Evolutionary conservation across 1,140 invertebrate genomes (phyloP), one percentile per base, ranked within the genome.

Genomic region (Linepithema humile): DNA sequence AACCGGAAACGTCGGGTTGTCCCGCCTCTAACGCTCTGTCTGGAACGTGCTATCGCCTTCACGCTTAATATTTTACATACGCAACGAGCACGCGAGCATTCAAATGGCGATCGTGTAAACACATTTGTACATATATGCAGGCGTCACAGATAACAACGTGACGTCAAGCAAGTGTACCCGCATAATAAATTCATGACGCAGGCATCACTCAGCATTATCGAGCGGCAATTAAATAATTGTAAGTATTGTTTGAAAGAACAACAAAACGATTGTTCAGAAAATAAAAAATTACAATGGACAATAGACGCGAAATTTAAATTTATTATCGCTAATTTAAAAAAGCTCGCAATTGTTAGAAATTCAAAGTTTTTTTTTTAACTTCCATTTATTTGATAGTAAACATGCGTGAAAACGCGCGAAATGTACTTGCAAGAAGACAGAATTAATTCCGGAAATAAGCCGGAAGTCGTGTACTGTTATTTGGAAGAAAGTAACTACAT

Each of bases 371-470:
- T 0, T 45, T 45, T 45, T 45, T 0, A 45, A 45, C 43, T 45
- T 45, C 10, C 1, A 12, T 43, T 15, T n/a, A n/a, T n/a, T n/a
- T n/a, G n/a, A n/a, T n/a, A n/a, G n/a, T n/a, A n/a, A n/a, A n/a
- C n/a, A n/a, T n/a, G n/a, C n/a, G n/a, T n/a, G n/a, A n/a, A n/a
- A n/a, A n/a, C n/a, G n/a, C n/a, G n/a, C n/a, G n/a, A n/a, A n/a
- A n/a, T n/a, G n/a, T n/a, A n/a, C n/a, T n/a, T n/a, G n/a, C 20
- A 48, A 59, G 17, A 74, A 9, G 12, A 9, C 2, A 40, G 65
- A 86, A 86, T 88, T 82, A 53, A 60, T 64, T 82, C 74, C 62
- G 87, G 84, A 86, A 84, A 20, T 32, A 32, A 65, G 15, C 48
- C 64, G 50, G 70, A 65, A 88, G 64, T 67, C 80, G 38, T 55